Conservation (phyloP, 2,888 invertebrate species). For the Cataglyphis cursor region DNA sequence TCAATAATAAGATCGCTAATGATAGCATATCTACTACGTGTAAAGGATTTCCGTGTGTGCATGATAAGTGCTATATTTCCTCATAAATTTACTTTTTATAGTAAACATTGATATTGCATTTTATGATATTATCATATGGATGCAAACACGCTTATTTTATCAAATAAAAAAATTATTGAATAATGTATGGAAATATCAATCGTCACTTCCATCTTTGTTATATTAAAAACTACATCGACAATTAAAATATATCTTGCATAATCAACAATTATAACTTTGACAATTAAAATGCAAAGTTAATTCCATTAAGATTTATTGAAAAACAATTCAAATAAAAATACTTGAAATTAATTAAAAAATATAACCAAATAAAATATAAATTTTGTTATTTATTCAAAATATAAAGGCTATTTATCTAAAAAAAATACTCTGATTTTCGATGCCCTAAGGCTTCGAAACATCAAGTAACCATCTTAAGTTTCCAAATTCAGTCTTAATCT, state of each 20-base stretch:
- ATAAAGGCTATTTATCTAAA: neutral
- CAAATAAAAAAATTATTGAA: neutral
- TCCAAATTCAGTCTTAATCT: slow-evolving; percentile 32
- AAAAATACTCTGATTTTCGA: neutral
- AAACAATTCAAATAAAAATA: neutral
- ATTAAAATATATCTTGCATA: neutral
- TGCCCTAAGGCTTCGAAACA: neutral
- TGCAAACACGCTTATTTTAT: neutral
- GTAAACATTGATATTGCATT: neutral
- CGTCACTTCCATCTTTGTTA: neutral
- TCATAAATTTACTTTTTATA: neutral
- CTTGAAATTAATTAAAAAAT: neutral
- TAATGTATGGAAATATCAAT: neutral
- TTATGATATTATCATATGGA: neutral
- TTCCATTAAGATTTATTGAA: neutral
- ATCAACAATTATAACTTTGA: neutral
- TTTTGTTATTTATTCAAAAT: neutral
- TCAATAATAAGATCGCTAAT: slow-evolving; percentile 14
- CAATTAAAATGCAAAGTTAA: neutral
- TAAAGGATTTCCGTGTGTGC: slow-evolving; percentile 19
- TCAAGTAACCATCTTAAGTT: neutral
- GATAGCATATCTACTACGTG: slow-evolving; percentile 7
- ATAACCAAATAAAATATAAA: neutral
- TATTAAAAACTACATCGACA: neutral
- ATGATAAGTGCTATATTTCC: slow-evolving; percentile 21